Evolutionary conservation across 2,113 vertebrate genomes (phyloP).

Genomic region (Tragelaphus imberbis): DNA sequence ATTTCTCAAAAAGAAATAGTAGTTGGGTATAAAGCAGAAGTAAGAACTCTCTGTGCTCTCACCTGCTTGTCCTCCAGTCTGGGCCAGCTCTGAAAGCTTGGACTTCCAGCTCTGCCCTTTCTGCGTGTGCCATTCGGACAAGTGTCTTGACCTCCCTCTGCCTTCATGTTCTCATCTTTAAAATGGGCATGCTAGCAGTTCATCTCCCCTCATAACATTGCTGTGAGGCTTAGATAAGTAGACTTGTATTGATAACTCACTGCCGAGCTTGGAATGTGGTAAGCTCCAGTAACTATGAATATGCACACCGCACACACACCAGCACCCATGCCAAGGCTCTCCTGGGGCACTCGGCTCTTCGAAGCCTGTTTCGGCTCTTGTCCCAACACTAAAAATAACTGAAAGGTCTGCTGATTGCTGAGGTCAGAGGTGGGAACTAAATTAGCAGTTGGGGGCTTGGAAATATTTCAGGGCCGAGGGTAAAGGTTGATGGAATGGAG

Average conservation of each 20-base stretch:
- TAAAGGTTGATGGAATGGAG: not conserved
- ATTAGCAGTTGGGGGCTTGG: not conserved
- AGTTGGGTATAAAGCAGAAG: not conserved
- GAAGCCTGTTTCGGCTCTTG: not conserved
- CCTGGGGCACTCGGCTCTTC: not conserved
- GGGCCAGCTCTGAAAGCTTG: not conserved
- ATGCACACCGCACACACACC: fast-evolving
- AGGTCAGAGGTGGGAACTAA: not conserved
- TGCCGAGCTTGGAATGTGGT: fast-evolving
- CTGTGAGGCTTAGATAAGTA: not conserved
- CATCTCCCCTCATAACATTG: too few species aligned
- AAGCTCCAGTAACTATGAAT: not conserved
- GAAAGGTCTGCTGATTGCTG: not conserved
- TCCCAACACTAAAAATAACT: not conserved
- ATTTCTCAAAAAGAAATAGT: constrained; percentile 5
- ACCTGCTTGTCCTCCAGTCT: not conserved
- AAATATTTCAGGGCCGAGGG: not conserved
- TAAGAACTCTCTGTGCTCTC: not conserved
- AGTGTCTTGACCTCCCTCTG: not conserved
- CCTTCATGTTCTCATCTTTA: not conserved
- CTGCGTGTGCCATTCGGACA: fast-evolving
- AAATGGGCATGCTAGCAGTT: not conserved
- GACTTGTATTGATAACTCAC: not conserved
- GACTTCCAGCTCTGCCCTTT: not conserved
- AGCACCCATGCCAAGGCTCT: not conserved